A percentile compares a stretch with the other conserved stretches of the same genome.
Evolutionary conservation across 2,888 invertebrate genomes (phyloP).

Genomic region (Leptopilina myrica): DNA sequence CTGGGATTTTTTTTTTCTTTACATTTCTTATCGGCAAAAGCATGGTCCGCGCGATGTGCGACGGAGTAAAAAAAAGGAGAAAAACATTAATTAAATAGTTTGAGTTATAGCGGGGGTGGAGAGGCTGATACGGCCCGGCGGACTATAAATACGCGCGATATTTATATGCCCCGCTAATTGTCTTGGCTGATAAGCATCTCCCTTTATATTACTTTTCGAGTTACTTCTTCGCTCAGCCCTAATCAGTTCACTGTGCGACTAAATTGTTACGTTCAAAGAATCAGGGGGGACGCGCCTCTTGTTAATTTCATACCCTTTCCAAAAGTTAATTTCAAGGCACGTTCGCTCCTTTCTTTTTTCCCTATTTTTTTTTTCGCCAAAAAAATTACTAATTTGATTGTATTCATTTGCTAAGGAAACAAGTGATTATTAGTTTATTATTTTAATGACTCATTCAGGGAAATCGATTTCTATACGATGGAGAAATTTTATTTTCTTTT

Average conservation of each 20-base stretch:
- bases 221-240: conserved; percentile 59
- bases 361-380: background rate
- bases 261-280: conserved; percentile 57
- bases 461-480: background rate
- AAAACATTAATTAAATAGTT: conserved; percentile 72
- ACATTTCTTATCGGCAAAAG: conserved; percentile 51
- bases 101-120: conserved; percentile 65
- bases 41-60: conserved; percentile 53
- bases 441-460: background rate
- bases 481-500: too few species aligned
- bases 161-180: conserved; percentile 75
- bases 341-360: background rate
- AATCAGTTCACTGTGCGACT: conserved; percentile 52
- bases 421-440: conserved; percentile 20
- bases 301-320: background rate
- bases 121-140: conserved; percentile 67
- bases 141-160: conserved; percentile 73
- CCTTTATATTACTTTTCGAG: conserved; percentile 68
- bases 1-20: conserved; percentile 42
- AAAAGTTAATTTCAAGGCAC: conserved; percentile 22
- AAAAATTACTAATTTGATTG: conserved; percentile 22
- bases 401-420: conserved; percentile 6
- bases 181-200: conserved; percentile 74
- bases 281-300: conserved; percentile 40
- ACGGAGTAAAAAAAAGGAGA: conserved; percentile 56